These are phyloP conservation scores for Eupeodes latifasciatus DNA, from an alignment of 2,888 invertebrate species.

Conservation along the genomic window DNA sequence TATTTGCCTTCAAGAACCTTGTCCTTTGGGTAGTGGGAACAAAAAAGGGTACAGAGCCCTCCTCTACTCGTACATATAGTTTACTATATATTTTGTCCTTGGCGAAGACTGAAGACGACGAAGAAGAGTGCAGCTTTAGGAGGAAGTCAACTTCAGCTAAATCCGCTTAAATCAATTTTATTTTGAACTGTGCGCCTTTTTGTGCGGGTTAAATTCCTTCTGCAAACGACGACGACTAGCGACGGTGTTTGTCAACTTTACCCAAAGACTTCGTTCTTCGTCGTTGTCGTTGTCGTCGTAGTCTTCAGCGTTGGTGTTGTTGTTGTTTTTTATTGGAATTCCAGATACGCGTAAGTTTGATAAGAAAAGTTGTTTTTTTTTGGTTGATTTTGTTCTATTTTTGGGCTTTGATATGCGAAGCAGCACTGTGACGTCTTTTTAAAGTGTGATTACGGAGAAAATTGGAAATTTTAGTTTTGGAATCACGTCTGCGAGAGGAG, in stretches of 20 bases:
- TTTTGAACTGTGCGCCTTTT: conserved; percentile 20
- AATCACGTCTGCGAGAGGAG: conserved; percentile 8
- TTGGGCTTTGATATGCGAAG: conserved; percentile 16
- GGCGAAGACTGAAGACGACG: neutral
- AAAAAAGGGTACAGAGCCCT: neutral
- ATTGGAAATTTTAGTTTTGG: conserved; percentile 48
- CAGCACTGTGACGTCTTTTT: conserved; percentile 32
- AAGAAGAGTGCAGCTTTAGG: conserved; percentile 34
- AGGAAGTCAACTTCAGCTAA: conserved; percentile 39
- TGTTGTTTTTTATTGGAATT: conserved; percentile 1
- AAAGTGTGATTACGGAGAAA: conserved; percentile 54
- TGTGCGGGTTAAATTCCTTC: conserved; percentile 12
- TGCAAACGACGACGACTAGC: neutral
- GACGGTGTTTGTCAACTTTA: neutral
- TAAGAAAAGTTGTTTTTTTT: conserved; percentile 28
- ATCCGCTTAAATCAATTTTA: conserved; percentile 65
- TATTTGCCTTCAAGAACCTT: conserved; percentile 44
- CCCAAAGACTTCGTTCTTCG: neutral
- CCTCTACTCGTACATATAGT: too few species aligned
- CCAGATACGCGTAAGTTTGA: conserved; percentile 13
- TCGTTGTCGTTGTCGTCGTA: neutral
- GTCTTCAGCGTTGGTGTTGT: too few species aligned
- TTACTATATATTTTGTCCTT: conserved; percentile 25
- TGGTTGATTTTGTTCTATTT: conserved; percentile 4
- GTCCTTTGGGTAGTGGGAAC: conserved; percentile 19